phyloP scores from a whole-genome alignment of 2,797 vertebrate genomes.

The Aselliscus stoliczkanus region DNA sequence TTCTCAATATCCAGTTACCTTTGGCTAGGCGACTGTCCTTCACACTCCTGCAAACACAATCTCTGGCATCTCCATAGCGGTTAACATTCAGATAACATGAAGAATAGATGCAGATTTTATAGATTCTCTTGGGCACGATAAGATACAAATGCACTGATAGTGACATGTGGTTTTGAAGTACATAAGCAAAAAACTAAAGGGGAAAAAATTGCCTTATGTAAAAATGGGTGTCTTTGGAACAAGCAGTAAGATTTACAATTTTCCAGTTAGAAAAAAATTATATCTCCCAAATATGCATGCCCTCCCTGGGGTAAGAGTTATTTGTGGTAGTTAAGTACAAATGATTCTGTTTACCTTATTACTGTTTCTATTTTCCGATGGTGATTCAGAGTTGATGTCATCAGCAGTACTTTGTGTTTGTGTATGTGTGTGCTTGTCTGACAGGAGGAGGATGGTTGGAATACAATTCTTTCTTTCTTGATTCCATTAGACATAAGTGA shows the following conservation, averaged over 20 bases:
- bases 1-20: neutral
- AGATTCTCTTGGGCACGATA: neutral
- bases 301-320: neutral
- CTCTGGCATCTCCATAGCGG: neutral
- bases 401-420: neutral
- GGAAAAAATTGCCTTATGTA: neutral
- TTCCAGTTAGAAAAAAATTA: neutral
- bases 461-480: neutral
- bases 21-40: neutral
- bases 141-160: neutral
- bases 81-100: neutral
- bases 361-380: neutral
- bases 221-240: neutral
- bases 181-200: neutral
- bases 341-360: neutral
- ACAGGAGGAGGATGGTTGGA: neutral
- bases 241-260: neutral
- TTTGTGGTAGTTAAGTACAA: neutral
- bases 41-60: neutral
- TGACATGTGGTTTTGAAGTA: neutral
- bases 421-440: neutral
- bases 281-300: neutral
- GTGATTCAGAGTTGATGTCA: neutral
- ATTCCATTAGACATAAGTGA: neutral
- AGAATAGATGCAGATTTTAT: neutral